Evolutionary conservation across 2,113 vertebrate species (phyloP).

Genomic region (Ceyx cyanopectus): DNA sequence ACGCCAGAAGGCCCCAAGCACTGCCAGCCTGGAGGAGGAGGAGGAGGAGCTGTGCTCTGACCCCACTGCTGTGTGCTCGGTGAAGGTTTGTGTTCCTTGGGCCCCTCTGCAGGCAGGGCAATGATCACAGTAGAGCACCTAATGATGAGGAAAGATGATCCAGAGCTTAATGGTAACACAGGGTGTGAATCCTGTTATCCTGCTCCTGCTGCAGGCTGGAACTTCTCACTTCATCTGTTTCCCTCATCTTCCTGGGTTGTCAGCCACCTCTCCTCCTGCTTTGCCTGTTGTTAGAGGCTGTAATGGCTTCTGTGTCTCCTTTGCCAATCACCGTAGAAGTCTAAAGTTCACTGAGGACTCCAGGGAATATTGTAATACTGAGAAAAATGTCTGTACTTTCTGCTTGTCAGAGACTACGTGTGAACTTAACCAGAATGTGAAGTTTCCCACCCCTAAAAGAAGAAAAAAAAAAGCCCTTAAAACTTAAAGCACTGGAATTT

Average conservation of each 20-base stretch:
- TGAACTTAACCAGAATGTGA: neutral
- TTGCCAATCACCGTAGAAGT: neutral
- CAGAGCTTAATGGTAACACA: neutral
- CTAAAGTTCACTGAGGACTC: neutral
- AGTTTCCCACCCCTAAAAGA: neutral
- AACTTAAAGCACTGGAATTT: neutral
- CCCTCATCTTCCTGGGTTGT: neutral
- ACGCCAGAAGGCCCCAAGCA: conserved; percentile 78
- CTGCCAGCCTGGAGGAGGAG: conserved; percentile 57
- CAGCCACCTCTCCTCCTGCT: neutral
- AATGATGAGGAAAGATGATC: neutral
- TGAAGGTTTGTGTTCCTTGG: conserved; percentile 76
- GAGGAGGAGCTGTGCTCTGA: conserved; percentile 68
- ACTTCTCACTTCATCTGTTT: neutral
- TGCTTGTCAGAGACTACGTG: neutral
- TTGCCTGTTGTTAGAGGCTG: neutral
- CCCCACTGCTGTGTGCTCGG: conserved; percentile 78
- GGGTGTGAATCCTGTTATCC: neutral
- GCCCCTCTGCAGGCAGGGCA: neutral
- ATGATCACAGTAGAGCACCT: rapidly evolving
- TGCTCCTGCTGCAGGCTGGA: neutral
- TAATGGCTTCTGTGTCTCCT: neutral
- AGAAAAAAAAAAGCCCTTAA: rapidly evolving
- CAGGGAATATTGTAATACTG: neutral
- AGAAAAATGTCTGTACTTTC: neutral